phyloP scores from a whole-genome alignment of 2,797 vertebrate genomes.

The Eidolon dupreanum region DNA sequence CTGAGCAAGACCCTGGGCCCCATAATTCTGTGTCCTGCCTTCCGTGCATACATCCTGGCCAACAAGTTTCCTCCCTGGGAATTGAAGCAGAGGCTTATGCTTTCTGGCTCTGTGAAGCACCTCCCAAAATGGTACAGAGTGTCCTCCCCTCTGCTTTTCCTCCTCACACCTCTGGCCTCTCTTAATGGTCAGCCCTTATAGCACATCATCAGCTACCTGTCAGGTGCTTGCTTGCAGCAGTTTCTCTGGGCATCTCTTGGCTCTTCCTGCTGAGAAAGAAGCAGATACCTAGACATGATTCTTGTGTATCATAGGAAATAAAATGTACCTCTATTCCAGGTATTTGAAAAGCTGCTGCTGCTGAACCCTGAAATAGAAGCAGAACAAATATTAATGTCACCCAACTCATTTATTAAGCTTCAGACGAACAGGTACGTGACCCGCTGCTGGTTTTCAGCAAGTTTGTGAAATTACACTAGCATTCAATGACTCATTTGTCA shows the following conservation, averaged over 20 bases:
- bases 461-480: not conserved
- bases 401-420: slow-evolving; percentile 94
- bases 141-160: not conserved
- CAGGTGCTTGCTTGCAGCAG: not conserved
- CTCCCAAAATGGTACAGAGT: fast-evolving
- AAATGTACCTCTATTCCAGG: slow-evolving; percentile 84
- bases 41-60: not conserved
- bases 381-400: slow-evolving; percentile 94
- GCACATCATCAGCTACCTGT: not conserved
- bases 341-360: slow-evolving; percentile 94
- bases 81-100: fast-evolving
- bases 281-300: not conserved
- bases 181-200: not conserved
- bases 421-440: slow-evolving; percentile 93
- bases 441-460: not conserved
- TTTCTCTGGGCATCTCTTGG: not conserved
- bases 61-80: not conserved
- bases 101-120: not conserved
- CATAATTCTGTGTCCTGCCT: not conserved
- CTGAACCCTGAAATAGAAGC: slow-evolving; percentile 89
- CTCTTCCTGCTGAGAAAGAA: not conserved
- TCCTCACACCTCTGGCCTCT: not conserved
- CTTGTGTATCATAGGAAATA: not conserved
- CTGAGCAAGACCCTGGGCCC: too few species aligned
- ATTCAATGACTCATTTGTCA: not conserved